These are phyloP conservation scores for Acridotheres tristis DNA, from an alignment of 2,797 vertebrate species.

Conservation along the genomic window DNA sequence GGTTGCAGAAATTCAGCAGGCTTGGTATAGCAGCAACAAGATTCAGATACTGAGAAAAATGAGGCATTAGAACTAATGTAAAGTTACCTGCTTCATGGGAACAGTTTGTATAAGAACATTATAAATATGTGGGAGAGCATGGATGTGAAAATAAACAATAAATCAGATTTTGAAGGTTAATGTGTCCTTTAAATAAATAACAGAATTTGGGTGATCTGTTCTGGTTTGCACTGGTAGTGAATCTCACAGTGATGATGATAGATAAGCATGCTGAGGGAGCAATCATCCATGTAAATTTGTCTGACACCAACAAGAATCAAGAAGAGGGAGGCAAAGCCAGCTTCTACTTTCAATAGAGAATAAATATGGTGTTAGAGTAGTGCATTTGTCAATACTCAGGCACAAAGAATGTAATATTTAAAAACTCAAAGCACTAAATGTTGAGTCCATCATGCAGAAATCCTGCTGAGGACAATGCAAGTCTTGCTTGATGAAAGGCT, in stretches of 20 bases:
- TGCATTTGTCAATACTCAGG: slow-evolving; percentile 17
- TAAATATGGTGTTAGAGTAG: background rate
- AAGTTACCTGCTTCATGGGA: background rate
- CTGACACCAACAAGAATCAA: slow-evolving; percentile 37
- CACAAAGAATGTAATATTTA: background rate
- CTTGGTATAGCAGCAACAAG: background rate
- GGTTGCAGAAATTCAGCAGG: background rate
- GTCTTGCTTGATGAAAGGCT: slow-evolving; percentile 12
- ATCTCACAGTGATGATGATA: slow-evolving; percentile 17
- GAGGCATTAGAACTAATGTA: background rate
- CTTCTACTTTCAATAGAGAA: slow-evolving; percentile 12
- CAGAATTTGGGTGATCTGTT: background rate
- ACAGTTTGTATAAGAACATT: background rate
- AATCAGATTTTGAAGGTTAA: slow-evolving; percentile 36
- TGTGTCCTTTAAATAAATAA: slow-evolving; percentile 8
- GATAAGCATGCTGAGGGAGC: slow-evolving; percentile 40
- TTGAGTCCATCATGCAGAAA: background rate
- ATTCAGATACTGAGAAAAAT: background rate
- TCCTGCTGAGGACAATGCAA: background rate
- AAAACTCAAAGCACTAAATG: background rate
- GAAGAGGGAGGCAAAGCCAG: background rate
- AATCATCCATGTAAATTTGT: slow-evolving; percentile 61
- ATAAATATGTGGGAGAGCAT: background rate
- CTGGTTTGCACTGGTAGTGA: background rate
- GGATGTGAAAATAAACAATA: slow-evolving; percentile 44